Percentiles rank a stretch among this genome's conserved stretches.
Evolutionary conservation across 2,113 vertebrate species (phyloP).

Genomic region (Pelusios castaneus): DNA sequence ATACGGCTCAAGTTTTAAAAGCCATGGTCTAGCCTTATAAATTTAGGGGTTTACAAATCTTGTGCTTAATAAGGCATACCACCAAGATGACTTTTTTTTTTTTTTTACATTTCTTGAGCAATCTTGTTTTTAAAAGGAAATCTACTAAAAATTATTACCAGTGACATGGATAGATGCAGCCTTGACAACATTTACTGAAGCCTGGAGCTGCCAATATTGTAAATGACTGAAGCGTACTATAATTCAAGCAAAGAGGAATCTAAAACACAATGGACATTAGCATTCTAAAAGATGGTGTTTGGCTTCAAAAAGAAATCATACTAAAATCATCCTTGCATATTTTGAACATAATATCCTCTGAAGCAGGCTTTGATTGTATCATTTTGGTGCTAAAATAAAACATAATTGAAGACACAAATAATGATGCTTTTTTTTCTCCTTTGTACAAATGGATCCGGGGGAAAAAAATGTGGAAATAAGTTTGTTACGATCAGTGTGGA

Average conservation of each 20-base stretch:
- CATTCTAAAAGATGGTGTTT: not conserved
- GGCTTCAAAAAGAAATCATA: not conserved
- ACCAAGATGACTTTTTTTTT: not conserved
- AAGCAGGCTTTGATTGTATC: not conserved
- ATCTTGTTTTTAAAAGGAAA: slow-evolving; percentile 12
- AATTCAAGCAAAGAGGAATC: not conserved
- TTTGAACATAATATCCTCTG: not conserved
- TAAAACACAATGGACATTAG: not conserved
- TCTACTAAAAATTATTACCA: not conserved
- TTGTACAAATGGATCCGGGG: not conserved
- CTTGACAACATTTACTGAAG: not conserved
- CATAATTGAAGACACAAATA: not conserved
- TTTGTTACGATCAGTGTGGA: not conserved
- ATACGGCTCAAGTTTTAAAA: rapidly evolving
- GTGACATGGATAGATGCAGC: not conserved
- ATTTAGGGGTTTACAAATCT: not conserved
- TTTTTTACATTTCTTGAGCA: not conserved
- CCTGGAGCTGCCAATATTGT: slow-evolving; percentile 10
- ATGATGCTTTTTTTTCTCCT: not conserved
- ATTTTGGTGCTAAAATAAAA: not conserved
- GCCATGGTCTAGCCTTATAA: not conserved
- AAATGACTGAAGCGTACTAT: not conserved
- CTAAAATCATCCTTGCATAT: not conserved
- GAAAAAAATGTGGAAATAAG: not conserved
- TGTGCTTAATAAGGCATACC: not conserved